A percentile compares a stretch with the other conserved stretches of the same genome.
phyloP scores from a whole-genome alignment of 2,888 invertebrate genomes.

The Drosophila robusta region DNA sequence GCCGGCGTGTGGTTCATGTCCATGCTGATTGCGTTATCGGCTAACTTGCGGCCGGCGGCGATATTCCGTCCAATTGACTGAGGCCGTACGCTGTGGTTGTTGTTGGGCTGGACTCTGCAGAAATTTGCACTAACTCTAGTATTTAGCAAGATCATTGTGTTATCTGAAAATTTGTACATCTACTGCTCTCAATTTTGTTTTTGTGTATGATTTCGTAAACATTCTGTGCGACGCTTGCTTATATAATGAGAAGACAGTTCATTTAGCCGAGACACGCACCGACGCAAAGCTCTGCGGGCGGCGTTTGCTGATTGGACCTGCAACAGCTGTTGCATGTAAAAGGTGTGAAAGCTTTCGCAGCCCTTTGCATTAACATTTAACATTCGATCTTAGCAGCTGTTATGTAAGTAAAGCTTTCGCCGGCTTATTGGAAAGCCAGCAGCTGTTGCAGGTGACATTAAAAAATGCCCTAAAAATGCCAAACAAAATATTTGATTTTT shows the following conservation, averaged over 20 bases:
- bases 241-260: background rate
- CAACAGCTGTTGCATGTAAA: constrained; percentile 13
- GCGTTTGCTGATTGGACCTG: background rate
- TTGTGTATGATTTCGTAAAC: background rate
- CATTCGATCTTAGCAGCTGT: background rate
- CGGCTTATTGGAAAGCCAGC: constrained; percentile 7
- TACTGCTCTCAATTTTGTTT: background rate
- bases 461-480: constrained; percentile 39
- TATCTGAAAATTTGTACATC: accelerated
- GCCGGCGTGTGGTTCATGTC: constrained; percentile 51
- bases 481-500: background rate
- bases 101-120: background rate
- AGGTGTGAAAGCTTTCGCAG: no score
- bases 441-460: constrained; percentile 21
- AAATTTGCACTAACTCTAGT: background rate
- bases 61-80: background rate
- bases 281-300: background rate
- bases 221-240: constrained; percentile 21
- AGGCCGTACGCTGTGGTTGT: background rate
- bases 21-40: constrained; percentile 35
- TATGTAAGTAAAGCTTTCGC: constrained; percentile 7
- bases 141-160: constrained; percentile 17
- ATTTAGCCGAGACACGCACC: constrained; percentile 28
- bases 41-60: background rate
- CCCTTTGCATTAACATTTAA: no score